A percentile compares a stretch with the other conserved stretches of the same genome.
phyloP scores from a whole-genome alignment of 2,113 vertebrate species.

The Oncorhynchus kisutch region DNA sequence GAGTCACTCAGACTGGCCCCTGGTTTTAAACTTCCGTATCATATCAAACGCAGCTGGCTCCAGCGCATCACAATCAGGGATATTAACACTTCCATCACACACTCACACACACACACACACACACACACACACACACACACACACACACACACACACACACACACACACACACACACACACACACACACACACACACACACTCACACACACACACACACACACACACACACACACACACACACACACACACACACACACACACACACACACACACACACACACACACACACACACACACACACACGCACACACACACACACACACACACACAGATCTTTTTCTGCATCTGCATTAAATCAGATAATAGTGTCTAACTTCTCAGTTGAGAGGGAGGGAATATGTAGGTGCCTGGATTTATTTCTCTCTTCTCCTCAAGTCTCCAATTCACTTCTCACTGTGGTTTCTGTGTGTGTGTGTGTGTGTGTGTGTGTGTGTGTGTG shows the following conservation, averaged over 20 bases:
- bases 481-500: constrained; percentile 1
- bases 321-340: not conserved
- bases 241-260: not conserved
- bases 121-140: too few relatives aligned
- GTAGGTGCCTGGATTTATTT: too few relatives aligned
- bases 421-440: not conserved
- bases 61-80: too few relatives aligned
- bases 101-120: not conserved
- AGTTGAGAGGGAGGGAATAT: not conserved
- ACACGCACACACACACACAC: not conserved
- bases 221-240: not conserved
- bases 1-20: not conserved
- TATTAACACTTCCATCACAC: not conserved
- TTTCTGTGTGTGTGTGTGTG: not conserved
- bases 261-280: too few relatives aligned
- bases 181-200: too few relatives aligned
- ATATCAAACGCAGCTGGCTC: not conserved
- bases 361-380: not conserved
- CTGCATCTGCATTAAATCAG: not conserved
- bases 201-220: not conserved
- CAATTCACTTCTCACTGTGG: not conserved
- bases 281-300: too few relatives aligned
- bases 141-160: too few relatives aligned
- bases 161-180: too few relatives aligned
- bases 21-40: not conserved